Base-by-base conservation (phyloP, 2,888 invertebrate species). In the Euclidia mi region DNA sequence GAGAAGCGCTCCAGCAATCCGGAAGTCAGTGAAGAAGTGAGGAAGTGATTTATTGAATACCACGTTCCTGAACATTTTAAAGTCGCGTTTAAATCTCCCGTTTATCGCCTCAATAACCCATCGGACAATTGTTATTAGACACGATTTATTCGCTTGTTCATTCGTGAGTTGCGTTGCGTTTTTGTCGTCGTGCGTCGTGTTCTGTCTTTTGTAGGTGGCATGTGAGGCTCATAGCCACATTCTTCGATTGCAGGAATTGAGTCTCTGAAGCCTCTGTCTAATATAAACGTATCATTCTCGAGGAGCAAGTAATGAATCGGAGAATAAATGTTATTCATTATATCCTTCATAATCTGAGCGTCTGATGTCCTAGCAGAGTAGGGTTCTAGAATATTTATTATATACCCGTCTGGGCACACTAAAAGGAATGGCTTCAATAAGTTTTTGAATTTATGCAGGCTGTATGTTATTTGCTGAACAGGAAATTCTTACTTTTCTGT, bases 101-200 rank as follows among this genome's bases (percentile, higher is more conserved):
- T 31, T 31, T 31, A 31, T 31, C 2, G 11, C 31, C 31, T 31
- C 41, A 12, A 46, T 37, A 20, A 46, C 35, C 46, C 25, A 37
- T 12, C 37, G 35, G 0, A 31, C 2, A 31, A 31, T 31, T 12
- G 37, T 47, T 28, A 38, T 15, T 29, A 47, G 38, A 10, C 37
- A 28, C 12, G 47, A 47, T 38, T 37, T 47, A 37, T 47, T 49
- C 7, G 49, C 32, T 41, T 49, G 32, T 18, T 42, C 49, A 41
- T 29, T 49, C 12, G 31, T 49, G 32, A 41, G 40, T 14, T 40
- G 49, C 17, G 49, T 41, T 29, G 29, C 41, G 32, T 31, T 41
- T n/a, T n/a, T n/a, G n/a, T n/a, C n/a, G n/a, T n/a, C n/a, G n/a
- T n/a, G n/a, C n/a, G n/a, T n/a, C n/a, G n/a, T n/a, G n/a, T n/a